Evolutionary conservation across 2,113 vertebrate species (phyloP), one percentile per base, ranked within the genome.

Genomic region (Cervus canadensis): DNA sequence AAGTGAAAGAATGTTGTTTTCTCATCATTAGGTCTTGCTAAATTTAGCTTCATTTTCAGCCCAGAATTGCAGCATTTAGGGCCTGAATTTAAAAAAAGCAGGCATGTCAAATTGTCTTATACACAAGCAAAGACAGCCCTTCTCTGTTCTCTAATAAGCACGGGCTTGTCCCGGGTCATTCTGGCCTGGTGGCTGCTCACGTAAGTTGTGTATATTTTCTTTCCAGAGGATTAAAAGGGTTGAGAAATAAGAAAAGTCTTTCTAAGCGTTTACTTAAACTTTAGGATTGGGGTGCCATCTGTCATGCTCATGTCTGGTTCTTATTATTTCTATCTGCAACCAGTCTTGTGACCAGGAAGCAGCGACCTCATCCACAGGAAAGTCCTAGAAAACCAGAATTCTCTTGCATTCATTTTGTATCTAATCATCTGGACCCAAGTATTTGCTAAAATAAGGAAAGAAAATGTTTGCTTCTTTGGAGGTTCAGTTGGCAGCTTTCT

Each of bases 31-130:
- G 71, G 43, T 12, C 91, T 19, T 89, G 90, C 85, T 96, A 52
- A 79, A 90, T 50, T 92, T 56, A 57, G 74, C 91, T 97, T 83
- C n/a, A 4, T 43, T 85, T 96, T 96, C 71, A 93, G 36, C 33
- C 64, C 36, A 94, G 93, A 98, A 96, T 96, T 59, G 97, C 9
- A 87, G 92, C 52, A n/a, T 21, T 52, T 40, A 94, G 97, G 57
- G 12, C 89, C 83, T 78, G 82, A 28, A 67, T 21, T 21, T 92
- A 52, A 89, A 81, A 89, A 11, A 11, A 25, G 74, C 85, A 97
- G 94, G 13, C 40, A 71, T 59, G 2, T 85, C 89, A 33, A 57
- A 93, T 57, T 94, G 43, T 96, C 30, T 3, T 56, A 56, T 60
- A 43, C 40, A 82, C 36, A 87, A 87, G 71, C 97, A 97, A 87